Base-by-base conservation (phyloP, 2,113 vertebrate species). In the Psephotus haematonotus region DNA sequence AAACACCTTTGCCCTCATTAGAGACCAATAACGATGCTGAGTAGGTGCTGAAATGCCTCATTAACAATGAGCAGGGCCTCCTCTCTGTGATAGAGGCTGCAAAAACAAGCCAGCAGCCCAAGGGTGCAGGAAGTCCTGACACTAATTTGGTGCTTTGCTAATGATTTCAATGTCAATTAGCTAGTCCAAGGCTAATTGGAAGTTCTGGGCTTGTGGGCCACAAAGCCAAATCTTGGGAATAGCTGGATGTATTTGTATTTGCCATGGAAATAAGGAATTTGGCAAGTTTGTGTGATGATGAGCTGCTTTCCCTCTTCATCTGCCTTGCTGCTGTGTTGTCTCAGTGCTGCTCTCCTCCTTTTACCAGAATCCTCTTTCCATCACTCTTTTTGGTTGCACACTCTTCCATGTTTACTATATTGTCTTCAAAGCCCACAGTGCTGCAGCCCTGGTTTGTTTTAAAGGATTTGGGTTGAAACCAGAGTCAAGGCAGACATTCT, bases 371-470 rank as follows among this genome's bases (percentile, higher is more conserved):
- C 67, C 25, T n/a, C 17, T 47, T 76, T 59, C 79, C 63, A 3
- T 37, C 25, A 1, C 31, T 52, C 33, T 17, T 23, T 50, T 49
- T 29, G 35, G 31, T 18, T 20, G 1, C 0, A 0, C 2, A 9
- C 39, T n/a, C 75, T 68, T 50, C 39, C 47, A 14, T 9, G 2
- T 3, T 1, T 2, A 1, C 22, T 0, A 0, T 0, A 1, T 4
- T 59, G 17, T 43, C 37, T 37, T 69, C 15, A 0, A 53, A 65
- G 67, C 9, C 6, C 43, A 71, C 4, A 0, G 17, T 39, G 37
- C 63, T 57, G 62, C 31, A 41, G 13, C 19, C 5, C 23, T 22
- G 46, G 3, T 1, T 33, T 20, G 35, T 60, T 64, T 64, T 27
- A 31, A 49, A 68, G 76, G 35, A 27, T 68, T 55, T 47, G 33